phyloP scores from a whole-genome alignment of 2,113 vertebrate genomes.

The Pelvicachromis taeniatus region DNA sequence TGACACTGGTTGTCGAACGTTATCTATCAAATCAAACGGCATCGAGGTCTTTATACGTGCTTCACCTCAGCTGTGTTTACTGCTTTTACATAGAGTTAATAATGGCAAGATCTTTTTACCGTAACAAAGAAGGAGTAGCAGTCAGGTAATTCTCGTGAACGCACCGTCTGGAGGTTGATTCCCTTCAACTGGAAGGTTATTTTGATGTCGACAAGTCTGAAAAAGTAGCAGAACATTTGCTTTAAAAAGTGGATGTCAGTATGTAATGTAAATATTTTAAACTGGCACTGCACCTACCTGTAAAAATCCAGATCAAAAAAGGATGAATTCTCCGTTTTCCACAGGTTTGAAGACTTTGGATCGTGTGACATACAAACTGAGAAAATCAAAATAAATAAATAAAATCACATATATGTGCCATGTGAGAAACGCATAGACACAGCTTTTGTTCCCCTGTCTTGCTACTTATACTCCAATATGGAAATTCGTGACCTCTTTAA shows the following conservation, averaged over 20 bases:
- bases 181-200: slow-evolving; percentile 88
- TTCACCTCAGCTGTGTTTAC: background rate
- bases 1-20: slow-evolving; percentile 89
- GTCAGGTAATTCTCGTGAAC: slow-evolving; percentile 85
- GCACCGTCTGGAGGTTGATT: slow-evolving; percentile 89
- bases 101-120: slow-evolving; percentile 52
- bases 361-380: slow-evolving; percentile 82
- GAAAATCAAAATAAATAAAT: background rate
- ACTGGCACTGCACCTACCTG: slow-evolving; percentile 73
- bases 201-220: slow-evolving; percentile 85
- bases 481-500: background rate
- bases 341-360: slow-evolving; percentile 61
- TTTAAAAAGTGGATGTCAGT: background rate
- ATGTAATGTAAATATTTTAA: background rate
- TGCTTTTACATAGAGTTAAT: background rate
- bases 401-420: too few relatives aligned
- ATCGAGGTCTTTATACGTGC: background rate
- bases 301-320: slow-evolving; percentile 92
- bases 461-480: background rate
- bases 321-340: slow-evolving; percentile 74
- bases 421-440: background rate
- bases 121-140: slow-evolving; percentile 87
- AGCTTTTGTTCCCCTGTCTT: background rate
- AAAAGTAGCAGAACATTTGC: background rate
- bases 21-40: slow-evolving; percentile 69